These are phyloP conservation scores for Ophioninae sp. DNA, from an alignment of 2,888 invertebrate species.

Conservation along the genomic window DNA sequence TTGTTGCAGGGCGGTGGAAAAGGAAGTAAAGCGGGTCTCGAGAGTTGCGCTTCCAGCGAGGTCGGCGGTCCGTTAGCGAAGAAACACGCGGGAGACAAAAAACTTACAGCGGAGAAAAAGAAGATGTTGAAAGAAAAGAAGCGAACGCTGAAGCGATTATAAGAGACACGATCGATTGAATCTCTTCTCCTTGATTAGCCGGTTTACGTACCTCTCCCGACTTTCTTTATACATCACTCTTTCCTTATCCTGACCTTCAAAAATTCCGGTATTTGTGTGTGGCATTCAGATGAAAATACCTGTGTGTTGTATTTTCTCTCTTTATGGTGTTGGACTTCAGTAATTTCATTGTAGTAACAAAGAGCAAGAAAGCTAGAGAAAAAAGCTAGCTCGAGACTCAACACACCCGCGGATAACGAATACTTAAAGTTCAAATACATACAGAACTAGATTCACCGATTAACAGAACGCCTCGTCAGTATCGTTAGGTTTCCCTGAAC, in stretches of 20 bases:
- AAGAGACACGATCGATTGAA: constrained; percentile 79
- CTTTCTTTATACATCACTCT: constrained; percentile 46
- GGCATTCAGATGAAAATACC: constrained; percentile 67
- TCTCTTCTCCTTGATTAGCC: constrained; percentile 42
- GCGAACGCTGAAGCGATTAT: constrained; percentile 92
- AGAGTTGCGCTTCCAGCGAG: constrained; percentile 77
- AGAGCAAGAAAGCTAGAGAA: background rate
- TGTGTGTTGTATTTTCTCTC: constrained; percentile 68
- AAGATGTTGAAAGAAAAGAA: constrained; percentile 92
- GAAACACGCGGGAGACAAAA: constrained; percentile 92
- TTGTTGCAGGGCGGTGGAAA: constrained; percentile 74
- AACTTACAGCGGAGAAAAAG: constrained; percentile 87
- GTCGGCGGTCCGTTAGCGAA: constrained; percentile 90
- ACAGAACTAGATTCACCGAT: constrained; percentile 54
- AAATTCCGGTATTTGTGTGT: constrained; percentile 71
- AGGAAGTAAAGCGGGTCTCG: constrained; percentile 80
- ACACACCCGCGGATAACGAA: constrained; percentile 58
- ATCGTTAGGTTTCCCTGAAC: constrained; percentile 42
- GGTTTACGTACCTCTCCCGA: constrained; percentile 17
- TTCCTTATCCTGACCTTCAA: constrained; percentile 43
- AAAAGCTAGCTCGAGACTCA: constrained; percentile 29
- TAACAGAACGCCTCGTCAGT: constrained; percentile 45
- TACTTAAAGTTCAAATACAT: constrained; percentile 48
- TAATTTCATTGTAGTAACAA: constrained; percentile 54
- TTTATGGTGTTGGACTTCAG: constrained; percentile 22